phyloP scores from a whole-genome alignment of 2,113 vertebrate genomes.

The Rhipidura dahli region DNA sequence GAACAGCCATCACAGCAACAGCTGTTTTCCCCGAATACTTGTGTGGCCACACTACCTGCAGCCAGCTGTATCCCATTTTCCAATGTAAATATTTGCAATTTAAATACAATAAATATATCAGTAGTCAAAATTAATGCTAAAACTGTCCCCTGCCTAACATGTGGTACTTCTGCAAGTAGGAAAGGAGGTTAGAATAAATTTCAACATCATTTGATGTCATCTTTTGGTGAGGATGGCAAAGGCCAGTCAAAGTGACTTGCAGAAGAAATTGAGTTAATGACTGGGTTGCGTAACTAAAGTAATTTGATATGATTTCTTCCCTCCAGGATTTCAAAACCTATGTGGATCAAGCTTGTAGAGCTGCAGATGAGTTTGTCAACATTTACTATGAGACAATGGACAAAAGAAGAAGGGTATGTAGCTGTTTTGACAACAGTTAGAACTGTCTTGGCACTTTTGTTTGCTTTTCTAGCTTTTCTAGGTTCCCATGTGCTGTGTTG shows the following conservation, averaged over 20 bases:
- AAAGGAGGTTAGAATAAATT: neutral
- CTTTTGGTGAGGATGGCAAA: neutral
- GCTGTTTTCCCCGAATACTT: neutral
- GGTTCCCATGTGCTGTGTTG: accelerated
- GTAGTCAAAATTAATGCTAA: neutral
- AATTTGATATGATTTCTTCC: neutral
- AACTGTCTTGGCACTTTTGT: neutral
- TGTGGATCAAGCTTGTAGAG: slow-evolving; percentile 92
- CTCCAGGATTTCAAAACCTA: slow-evolving; percentile 88
- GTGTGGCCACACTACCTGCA: neutral
- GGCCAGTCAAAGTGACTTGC: neutral
- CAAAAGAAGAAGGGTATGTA: slow-evolving; percentile 89
- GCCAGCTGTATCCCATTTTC: neutral
- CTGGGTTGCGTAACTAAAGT: neutral
- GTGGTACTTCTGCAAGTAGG: neutral
- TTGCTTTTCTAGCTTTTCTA: neutral
- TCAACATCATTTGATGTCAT: neutral
- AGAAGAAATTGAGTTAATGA: neutral
- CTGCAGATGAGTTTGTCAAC: slow-evolving; percentile 94
- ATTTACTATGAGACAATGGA: slow-evolving; percentile 98
- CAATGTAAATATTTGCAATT: neutral
- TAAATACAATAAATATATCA: neutral
- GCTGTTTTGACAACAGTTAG: neutral
- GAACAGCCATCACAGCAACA: neutral
- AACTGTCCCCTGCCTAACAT: neutral